Percentiles rank a stretch among this genome's conserved stretches.
phyloP scores from a whole-genome alignment of 2,797 vertebrate species.

The Numenius phaeopus region DNA sequence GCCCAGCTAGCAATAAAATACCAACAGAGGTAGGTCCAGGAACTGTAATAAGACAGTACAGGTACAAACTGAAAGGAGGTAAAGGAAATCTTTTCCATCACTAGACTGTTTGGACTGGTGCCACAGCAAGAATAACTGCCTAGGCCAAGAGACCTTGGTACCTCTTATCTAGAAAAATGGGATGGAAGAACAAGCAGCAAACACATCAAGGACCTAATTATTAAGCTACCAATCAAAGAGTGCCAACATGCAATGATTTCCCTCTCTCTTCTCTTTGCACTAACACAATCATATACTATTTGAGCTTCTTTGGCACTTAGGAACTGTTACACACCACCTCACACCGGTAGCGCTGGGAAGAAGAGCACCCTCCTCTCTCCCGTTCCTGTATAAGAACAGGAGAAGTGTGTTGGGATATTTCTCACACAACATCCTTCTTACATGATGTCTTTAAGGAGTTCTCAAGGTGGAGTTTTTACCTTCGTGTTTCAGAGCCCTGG shows the following conservation, averaged over 20 bases:
- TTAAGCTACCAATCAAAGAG: neutral
- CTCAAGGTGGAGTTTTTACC: neutral
- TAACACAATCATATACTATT: rapidly evolving
- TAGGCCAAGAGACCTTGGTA: neutral
- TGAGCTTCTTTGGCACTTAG: neutral
- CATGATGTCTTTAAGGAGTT: neutral
- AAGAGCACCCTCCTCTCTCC: neutral
- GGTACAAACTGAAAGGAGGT: slow-evolving; percentile 37
- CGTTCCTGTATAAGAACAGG: neutral
- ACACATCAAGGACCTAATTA: neutral
- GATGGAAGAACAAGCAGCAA: neutral
- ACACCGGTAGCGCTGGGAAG: neutral
- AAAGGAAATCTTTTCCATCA: slow-evolving; percentile 45
- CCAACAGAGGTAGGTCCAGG: neutral
- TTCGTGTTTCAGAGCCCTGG: neutral
- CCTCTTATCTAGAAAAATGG: neutral
- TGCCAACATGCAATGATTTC: neutral
- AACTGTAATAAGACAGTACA: neutral
- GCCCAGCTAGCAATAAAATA: slow-evolving; percentile 9
- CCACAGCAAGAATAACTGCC: neutral
- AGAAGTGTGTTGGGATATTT: neutral
- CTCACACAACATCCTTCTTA: neutral
- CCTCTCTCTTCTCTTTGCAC: neutral
- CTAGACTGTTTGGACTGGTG: neutral
- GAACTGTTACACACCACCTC: neutral